Evolutionary conservation across 1,140 invertebrate species (phyloP).

Genomic region (Amyelois transitella): DNA sequence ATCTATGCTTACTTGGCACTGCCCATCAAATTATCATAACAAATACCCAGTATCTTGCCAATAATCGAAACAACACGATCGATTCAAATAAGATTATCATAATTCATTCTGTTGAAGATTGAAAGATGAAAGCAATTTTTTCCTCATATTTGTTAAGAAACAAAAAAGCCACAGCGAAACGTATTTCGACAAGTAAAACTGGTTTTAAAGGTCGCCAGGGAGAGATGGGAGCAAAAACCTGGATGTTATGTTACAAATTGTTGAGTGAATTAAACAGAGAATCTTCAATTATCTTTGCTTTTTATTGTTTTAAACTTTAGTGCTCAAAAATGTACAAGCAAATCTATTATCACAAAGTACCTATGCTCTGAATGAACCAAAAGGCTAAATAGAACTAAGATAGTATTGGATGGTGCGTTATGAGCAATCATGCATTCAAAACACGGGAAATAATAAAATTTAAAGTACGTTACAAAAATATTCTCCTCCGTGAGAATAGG

Average conservation of each 20-base stretch:
- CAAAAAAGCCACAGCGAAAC: conserved; percentile 42
- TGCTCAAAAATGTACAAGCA: no score
- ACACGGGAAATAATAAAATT: no score
- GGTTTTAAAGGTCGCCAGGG: conserved; percentile 34
- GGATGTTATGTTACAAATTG: conserved; percentile 3
- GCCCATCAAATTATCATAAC: conserved; percentile 16
- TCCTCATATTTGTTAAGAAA: conserved; percentile 25
- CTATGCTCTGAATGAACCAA: no score
- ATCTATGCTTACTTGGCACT: conserved; percentile 7
- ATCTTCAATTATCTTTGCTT: not conserved
- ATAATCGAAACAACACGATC: not conserved
- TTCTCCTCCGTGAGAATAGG: no score
- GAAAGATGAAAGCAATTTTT: conserved; percentile 16
- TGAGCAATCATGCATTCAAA: no score
- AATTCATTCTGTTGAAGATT: not conserved
- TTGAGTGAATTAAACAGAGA: not conserved
- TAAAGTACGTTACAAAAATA: no score
- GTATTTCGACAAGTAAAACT: conserved; percentile 33
- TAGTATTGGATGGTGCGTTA: no score
- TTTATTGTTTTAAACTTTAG: not conserved
- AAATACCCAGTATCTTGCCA: conserved; percentile 4
- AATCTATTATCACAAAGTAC: no score
- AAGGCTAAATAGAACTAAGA: no score
- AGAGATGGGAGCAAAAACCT: conserved; percentile 39
- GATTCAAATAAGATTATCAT: not conserved